Evolutionary conservation across 2,113 vertebrate genomes (phyloP), one percentile per base, ranked within the genome.

Genomic region (Thunnus thynnus): DNA sequence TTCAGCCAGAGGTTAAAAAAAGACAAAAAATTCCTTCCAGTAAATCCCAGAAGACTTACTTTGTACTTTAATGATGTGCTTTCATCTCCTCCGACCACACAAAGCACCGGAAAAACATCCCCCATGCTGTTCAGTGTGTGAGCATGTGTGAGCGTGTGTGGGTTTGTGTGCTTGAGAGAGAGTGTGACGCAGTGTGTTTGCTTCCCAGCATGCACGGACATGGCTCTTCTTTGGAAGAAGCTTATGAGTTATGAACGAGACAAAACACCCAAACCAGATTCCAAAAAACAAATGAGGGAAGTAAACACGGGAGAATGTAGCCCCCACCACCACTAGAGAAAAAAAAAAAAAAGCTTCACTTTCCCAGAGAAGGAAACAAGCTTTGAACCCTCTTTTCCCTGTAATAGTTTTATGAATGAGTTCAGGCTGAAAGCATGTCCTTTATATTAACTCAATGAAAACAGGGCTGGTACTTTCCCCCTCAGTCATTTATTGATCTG

Each of bases 51-150:
- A 91, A 86, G 88, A 90, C 83, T 91, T 82, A 83, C 90, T 92
- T 92, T 89, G 90, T 92, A 88, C 92, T 92, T 93, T 93, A 92
- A 92, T 92, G 89, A 92, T 85, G 85, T 90, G 85, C 91, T 92
- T 91, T 92, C 90, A 93, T 93, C 92, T 91, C 88, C 86, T 90
- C 83, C 90, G 88, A 90, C 90, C 83, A 80, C 88, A 89, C 89
- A 92, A 91, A 93, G 86, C 79, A 85, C 86, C 75, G 77, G 91
- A 91, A 91, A 92, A 90, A 91, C 83, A 83, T 82, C 86, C 89
- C 91, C 89, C 87, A 86, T 85, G 83, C 89, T 89, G 88, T 58
- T 89, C 75, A 66, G 70, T 84, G 89, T 81, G 88, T 67, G 79
- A 88, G 85, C 52, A 41, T 78, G 81, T 78, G 80, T 87, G 84